These are phyloP conservation scores for Dryas iulia DNA, from an alignment of 1,140 invertebrate species.

Conservation along the genomic window DNA sequence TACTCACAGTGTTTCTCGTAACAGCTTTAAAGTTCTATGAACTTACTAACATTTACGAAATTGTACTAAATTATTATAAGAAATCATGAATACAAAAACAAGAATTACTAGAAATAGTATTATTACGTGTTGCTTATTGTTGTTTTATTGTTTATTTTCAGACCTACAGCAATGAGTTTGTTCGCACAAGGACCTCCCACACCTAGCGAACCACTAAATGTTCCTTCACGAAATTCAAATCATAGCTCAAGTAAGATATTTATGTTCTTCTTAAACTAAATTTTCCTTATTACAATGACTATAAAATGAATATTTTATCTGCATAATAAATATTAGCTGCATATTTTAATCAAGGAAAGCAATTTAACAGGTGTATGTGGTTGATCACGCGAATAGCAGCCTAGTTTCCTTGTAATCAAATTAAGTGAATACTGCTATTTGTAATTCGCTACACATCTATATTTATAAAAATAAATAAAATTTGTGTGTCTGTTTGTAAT, in stretches of 20 bases:
- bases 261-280: neutral
- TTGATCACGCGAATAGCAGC: conserved; percentile 16
- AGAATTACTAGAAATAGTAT: neutral
- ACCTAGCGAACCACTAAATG: conserved; percentile 69
- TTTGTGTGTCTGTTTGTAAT: too few relatives aligned
- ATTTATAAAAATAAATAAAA: too few relatives aligned
- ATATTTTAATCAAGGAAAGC: neutral
- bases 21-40: neutral
- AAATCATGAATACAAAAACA: neutral
- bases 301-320: too few relatives aligned
- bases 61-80: neutral
- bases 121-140: neutral
- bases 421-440: neutral
- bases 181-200: conserved; percentile 77
- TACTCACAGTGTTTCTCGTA: neutral
- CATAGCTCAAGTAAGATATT: conserved; percentile 48
- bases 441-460: neutral
- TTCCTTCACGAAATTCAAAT: conserved; percentile 58
- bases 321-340: neutral
- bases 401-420: neutral
- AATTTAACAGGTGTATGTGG: neutral
- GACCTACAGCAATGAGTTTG: conserved; percentile 81
- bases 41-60: neutral
- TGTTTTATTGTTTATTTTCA: conserved; percentile 40
- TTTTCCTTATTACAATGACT: neutral